These are phyloP conservation scores for Myotis daubentonii DNA, from an alignment of 2,797 vertebrate genomes.

Conservation along the genomic window DNA sequence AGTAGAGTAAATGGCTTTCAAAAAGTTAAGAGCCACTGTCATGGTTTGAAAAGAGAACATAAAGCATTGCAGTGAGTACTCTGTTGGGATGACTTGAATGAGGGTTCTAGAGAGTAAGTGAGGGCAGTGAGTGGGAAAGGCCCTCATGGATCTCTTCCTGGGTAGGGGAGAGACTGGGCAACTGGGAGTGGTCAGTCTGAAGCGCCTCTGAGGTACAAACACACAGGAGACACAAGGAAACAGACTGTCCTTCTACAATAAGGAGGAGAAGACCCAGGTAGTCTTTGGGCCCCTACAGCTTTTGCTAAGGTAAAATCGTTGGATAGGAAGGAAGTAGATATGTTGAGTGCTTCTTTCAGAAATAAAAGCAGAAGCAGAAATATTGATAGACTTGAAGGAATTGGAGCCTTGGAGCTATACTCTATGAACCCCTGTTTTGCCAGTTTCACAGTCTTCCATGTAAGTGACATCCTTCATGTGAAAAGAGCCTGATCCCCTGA, in stretches of 20 bases:
- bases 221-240: neutral
- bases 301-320: neutral
- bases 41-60: neutral
- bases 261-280: neutral
- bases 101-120: neutral
- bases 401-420: neutral
- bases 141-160: neutral
- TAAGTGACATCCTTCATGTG: neutral
- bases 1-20: neutral
- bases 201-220: neutral
- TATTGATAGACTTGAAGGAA: neutral
- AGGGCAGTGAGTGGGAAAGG: too few species aligned
- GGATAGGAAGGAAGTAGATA: neutral
- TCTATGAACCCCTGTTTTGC: neutral
- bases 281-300: neutral
- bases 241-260: neutral
- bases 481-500: neutral
- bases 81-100: neutral
- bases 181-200: neutral
- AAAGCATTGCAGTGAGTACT: neutral
- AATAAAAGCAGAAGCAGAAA: neutral
- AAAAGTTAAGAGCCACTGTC: neutral
- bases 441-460: neutral
- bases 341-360: neutral
- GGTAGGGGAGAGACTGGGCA: neutral